Conservation (phyloP, 2,888 invertebrate species). For the Drosophila vallismaia region DNA sequence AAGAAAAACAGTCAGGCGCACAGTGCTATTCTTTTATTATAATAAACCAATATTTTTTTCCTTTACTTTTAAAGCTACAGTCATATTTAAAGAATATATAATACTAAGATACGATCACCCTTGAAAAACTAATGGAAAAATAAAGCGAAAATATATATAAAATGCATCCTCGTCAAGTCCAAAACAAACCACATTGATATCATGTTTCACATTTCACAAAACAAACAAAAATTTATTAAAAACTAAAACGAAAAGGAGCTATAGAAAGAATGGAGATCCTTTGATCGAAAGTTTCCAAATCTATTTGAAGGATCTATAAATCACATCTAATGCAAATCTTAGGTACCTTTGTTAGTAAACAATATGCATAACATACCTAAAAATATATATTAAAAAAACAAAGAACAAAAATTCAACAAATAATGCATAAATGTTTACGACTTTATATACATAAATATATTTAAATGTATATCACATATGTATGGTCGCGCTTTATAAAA, state of each 20-base stretch:
- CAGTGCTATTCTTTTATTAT: constrained; percentile 54
- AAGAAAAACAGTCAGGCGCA: constrained; percentile 56
- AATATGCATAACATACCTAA: constrained; percentile 50
- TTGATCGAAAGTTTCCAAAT: not conserved
- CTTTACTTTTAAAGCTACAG: constrained; percentile 20
- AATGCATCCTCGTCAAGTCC: constrained; percentile 48
- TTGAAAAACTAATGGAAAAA: not conserved
- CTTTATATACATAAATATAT: constrained; percentile 38
- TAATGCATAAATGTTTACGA: constrained; percentile 62
- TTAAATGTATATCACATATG: constrained; percentile 39
- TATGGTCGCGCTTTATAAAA: constrained; percentile 54
- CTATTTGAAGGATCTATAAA: constrained; percentile 16
- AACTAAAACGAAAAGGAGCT: constrained; percentile 1
- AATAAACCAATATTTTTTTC: constrained; percentile 21
- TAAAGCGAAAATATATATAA: constrained; percentile 14
- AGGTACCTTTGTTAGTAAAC: constrained; percentile 67
- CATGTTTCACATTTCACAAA: constrained; percentile 69
- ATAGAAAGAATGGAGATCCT: not conserved
- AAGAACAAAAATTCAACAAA: constrained; percentile 13
- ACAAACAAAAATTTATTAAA: not conserved
- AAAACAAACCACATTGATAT: constrained; percentile 59
- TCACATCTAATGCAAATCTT: constrained; percentile 64
- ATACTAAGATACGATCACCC: not conserved
- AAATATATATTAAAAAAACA: constrained; percentile 28
- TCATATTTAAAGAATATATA: constrained; percentile 11